Evolutionary conservation across 1,140 invertebrate species (phyloP).

Genomic region (Drosophila arawakana): DNA sequence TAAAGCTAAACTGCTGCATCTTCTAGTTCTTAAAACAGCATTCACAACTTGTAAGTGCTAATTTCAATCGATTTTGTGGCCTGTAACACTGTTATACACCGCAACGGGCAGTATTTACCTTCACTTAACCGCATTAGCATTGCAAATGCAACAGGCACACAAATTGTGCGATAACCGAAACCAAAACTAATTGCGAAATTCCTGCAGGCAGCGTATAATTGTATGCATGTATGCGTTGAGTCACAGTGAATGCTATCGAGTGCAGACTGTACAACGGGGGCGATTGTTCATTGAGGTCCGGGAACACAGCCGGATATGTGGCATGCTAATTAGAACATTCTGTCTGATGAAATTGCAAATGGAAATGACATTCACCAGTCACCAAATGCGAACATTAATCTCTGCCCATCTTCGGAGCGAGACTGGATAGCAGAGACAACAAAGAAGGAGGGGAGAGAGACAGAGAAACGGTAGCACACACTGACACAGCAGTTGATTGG

Average conservation of each 20-base stretch:
- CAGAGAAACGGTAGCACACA: slow-evolving; percentile 20
- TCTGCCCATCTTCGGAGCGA: slow-evolving; percentile 13
- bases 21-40: neutral
- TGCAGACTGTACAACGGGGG: slow-evolving; percentile 16
- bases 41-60: neutral
- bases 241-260: slow-evolving; percentile 62
- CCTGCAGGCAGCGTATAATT: slow-evolving; percentile 60
- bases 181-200: slow-evolving; percentile 75
- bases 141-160: slow-evolving; percentile 62
- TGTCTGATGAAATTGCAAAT: slow-evolving; percentile 64
- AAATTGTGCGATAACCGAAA: slow-evolving; percentile 55
- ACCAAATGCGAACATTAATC: slow-evolving; percentile 11
- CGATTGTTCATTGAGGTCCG: slow-evolving; percentile 57
- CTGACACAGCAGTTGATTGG: slow-evolving; percentile 58
- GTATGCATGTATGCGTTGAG: neutral
- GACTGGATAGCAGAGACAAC: too few species aligned
- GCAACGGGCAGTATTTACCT: slow-evolving; percentile 4
- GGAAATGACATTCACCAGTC: slow-evolving; percentile 35
- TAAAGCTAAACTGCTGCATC: neutral
- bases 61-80: neutral
- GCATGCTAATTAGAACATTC: slow-evolving; percentile 58
- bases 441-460: neutral
- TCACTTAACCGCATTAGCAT: slow-evolving; percentile 43
- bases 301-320: slow-evolving; percentile 66
- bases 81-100: slow-evolving; percentile 22